A percentile compares a stretch with the other conserved stretches of the same genome.
phyloP scores from a whole-genome alignment of 2,888 invertebrate genomes.

The Merodon equestris region DNA sequence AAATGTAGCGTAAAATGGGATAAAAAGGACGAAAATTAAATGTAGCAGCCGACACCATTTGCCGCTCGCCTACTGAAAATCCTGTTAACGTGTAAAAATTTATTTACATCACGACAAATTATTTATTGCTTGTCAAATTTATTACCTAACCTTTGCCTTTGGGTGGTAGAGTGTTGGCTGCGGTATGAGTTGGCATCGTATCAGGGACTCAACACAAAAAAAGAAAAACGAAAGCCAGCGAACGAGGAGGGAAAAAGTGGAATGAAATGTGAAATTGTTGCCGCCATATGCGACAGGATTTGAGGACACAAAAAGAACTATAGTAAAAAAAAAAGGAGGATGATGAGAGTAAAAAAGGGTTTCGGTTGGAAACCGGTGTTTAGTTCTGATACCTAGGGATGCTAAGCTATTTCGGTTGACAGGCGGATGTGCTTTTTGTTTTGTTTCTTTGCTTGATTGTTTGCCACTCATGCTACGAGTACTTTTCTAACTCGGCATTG shows the following conservation, averaged over 20 bases:
- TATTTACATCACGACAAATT: slow-evolving; percentile 68
- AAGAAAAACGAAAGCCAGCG: neutral
- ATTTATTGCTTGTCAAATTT: slow-evolving; percentile 69
- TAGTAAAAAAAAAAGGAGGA: slow-evolving; percentile 12
- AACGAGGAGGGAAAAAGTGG: slow-evolving; percentile 8
- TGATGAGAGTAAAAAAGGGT: slow-evolving; percentile 38
- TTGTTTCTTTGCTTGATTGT: slow-evolving; percentile 5
- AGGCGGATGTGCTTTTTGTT: slow-evolving; percentile 39
- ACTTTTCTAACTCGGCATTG: no score
- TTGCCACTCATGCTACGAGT: no score
- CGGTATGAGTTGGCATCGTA: slow-evolving; percentile 12
- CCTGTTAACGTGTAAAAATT: slow-evolving; percentile 67
- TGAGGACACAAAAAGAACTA: neutral
- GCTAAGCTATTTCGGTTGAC: slow-evolving; percentile 57
- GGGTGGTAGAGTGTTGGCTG: slow-evolving; percentile 3
- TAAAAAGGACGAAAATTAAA: slow-evolving; percentile 24
- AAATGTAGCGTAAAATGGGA: no score
- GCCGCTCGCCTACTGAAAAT: slow-evolving; percentile 62
- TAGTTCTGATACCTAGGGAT: slow-evolving; percentile 57
- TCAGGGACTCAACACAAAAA: slow-evolving; percentile 1
- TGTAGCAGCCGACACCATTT: slow-evolving; percentile 57
- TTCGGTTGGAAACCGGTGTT: slow-evolving; percentile 45
- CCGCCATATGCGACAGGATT: slow-evolving; percentile 50
- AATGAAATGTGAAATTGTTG: slow-evolving; percentile 56
- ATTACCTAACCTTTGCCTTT: slow-evolving; percentile 65